Base-by-base conservation (phyloP, 1,140 invertebrate genomes). In the Drosophila ficusphila region DNA sequence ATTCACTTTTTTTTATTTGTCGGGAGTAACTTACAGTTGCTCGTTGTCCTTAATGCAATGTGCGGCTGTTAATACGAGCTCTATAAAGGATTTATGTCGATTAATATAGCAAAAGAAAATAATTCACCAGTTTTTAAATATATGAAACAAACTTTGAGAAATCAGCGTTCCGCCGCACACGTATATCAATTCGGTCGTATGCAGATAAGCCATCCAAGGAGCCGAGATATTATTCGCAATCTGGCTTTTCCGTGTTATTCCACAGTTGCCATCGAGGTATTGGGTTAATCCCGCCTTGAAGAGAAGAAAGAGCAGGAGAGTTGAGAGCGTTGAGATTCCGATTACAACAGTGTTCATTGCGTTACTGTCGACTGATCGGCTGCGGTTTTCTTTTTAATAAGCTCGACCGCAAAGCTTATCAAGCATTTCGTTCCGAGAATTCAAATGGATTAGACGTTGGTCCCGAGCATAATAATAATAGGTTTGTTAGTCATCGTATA, bases 151-250 rank as follows among this genome's bases (percentile, higher is more conserved):
- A 27, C 42, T 27, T 25, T 46, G 12, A 27, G 42, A 27, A 3
- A 46, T 27, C 1, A 46, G 21, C 8, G 7, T 46, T 27, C 42
- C 42, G 4, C 42, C 42, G 42, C 42, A 46, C 8, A 46, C 42
- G 8, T 12, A 46, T 27, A 27, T 9, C 8, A 27, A 27, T 16
- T 46, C 42, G 0, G 23, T 14, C 4, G 42, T 46, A 8, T 46
- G 42, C 1, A 46, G 12, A 46, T 27, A 46, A 2, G 42, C 21
- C 12, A 46, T 25, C 42, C 42, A 46, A 2, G 42, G 42, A 27
- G 23, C 27, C 7, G 23, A 27, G 12, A 9, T 46, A 5, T 14
- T 16, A 27, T 46, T 9, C 12, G 23, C 21, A 5, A 25, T 9
- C 23, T 21, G 9, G 4, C 39, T 19, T 21, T 46, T 46, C 12